Evolutionary conservation across 2,113 vertebrate genomes (phyloP), one percentile per base, ranked within the genome.

Genomic region (Lycaon pictus): DNA sequence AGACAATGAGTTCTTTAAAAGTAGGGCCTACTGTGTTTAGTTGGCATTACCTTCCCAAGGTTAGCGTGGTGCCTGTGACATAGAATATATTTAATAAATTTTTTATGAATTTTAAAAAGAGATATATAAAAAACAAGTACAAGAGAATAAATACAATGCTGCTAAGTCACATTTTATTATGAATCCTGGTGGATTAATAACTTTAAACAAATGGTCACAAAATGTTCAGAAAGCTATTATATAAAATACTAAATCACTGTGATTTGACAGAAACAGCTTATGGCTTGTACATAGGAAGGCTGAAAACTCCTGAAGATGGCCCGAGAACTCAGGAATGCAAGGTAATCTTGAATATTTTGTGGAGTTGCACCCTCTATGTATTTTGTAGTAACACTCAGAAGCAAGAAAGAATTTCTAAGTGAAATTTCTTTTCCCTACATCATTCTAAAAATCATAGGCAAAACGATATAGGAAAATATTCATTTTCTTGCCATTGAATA

Each of bases 351-450:
- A 94, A 37, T 5, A 48, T 5, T 9, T 51, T 20, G 69, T 5
- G 0, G 1, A 35, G 20, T 72, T 74, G 2, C 32, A 37, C 9
- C 1, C 1, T 79, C 1, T 63, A 2, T n/a, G 35, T 1, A 16
- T 35, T 89, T 29, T 85, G 13, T 17, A 6, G 13, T 55, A 72
- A 27, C 1, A 56, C 27, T 67, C 23, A 79, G 29, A 69, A 1
- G n/a, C 20, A 77, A 90, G 20, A 94, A 90, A 32, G 20, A n/a
- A 72, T 79, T 93, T 77, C 43, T 65, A 23, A 56, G 5, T 32
- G 0, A 35, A 51, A 84, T 11, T 22, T 80, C 19, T 65, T 67
- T 7, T 88, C 25, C n/a, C 3, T 48, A 56, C 12, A 15, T n/a
- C n/a, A 71, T 48, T 88, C 16, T 25, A 90, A 84, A 74, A 22